Percentiles rank a stretch among this genome's conserved stretches.
These are phyloP conservation scores for Arothron firmamentum DNA, from an alignment of 2,113 vertebrate genomes.

Conservation along the genomic window DNA sequence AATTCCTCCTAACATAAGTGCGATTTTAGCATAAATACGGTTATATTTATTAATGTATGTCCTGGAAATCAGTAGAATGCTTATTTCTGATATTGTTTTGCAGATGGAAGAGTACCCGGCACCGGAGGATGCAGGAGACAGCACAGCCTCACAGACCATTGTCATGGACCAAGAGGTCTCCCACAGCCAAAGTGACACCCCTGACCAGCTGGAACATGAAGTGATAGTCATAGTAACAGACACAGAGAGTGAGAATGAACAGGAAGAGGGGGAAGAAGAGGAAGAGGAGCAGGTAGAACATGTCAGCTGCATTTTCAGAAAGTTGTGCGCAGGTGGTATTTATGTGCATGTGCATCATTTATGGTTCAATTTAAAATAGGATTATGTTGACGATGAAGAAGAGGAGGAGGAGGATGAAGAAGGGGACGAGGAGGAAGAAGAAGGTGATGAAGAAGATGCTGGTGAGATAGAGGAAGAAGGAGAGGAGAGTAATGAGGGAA, in stretches of 20 bases:
- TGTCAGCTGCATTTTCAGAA: not conserved
- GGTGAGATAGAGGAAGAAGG: conserved; percentile 89
- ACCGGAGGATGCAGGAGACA: conserved; percentile 81
- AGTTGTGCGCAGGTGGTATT: not conserved
- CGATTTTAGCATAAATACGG: too few species aligned
- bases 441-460: conserved; percentile 92
- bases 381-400: conserved; percentile 78
- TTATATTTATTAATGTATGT: too few species aligned
- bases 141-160: conserved; percentile 77
- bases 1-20: too few species aligned
- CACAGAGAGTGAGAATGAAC: conserved; percentile 86
- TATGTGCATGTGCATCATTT: not conserved
- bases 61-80: too few species aligned
- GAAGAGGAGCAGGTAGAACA: conserved; percentile 69
- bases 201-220: conserved; percentile 80
- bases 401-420: conserved; percentile 88
- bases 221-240: conserved; percentile 94
- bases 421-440: conserved; percentile 88
- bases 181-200: conserved; percentile 73
- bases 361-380: not conserved
- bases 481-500: conserved; percentile 92
- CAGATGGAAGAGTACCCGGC: conserved; percentile 80
- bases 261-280: conserved; percentile 85
- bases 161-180: conserved; percentile 80
- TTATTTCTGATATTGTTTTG: not conserved